phyloP scores from a whole-genome alignment of 2,113 vertebrate genomes.

The Rhadina sibilatrix region DNA sequence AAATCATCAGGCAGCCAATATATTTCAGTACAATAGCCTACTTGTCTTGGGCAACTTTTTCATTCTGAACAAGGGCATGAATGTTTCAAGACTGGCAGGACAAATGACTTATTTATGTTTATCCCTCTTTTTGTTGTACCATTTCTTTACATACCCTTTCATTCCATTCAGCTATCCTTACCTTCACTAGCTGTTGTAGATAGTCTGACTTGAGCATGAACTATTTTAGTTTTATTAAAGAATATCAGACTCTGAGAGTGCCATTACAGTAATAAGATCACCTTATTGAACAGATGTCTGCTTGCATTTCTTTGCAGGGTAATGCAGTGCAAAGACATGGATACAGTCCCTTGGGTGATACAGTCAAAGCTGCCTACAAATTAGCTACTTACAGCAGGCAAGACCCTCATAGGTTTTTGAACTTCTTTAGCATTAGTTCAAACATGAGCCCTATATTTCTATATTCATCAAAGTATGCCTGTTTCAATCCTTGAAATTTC shows the following conservation, averaged over 20 bases:
- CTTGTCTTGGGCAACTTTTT: slow-evolving; percentile 52
- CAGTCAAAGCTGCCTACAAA: neutral
- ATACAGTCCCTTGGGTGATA: neutral
- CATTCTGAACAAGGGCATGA: neutral
- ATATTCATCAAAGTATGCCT: neutral
- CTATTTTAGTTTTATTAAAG: neutral
- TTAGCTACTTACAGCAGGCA: neutral
- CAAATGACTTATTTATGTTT: slow-evolving; percentile 51
- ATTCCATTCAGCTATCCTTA: neutral
- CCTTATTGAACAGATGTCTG: neutral
- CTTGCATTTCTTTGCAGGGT: neutral
- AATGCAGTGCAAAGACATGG: neutral
- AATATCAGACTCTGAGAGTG: neutral
- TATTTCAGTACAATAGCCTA: slow-evolving; percentile 41
- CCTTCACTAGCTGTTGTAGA: neutral
- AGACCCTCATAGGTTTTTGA: neutral
- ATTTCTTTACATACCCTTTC: slow-evolving; percentile 10
- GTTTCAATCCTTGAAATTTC: neutral
- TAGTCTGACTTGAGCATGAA: neutral
- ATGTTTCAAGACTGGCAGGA: slow-evolving; percentile 25
- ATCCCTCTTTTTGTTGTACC: neutral
- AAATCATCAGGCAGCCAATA: slow-evolving; percentile 8
- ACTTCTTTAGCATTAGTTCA: neutral
- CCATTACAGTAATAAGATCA: neutral
- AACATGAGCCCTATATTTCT: neutral